Evolutionary conservation across 2,113 vertebrate species (phyloP), one percentile per base, ranked within the genome.

Genomic region (Syngnathus scovelli): DNA sequence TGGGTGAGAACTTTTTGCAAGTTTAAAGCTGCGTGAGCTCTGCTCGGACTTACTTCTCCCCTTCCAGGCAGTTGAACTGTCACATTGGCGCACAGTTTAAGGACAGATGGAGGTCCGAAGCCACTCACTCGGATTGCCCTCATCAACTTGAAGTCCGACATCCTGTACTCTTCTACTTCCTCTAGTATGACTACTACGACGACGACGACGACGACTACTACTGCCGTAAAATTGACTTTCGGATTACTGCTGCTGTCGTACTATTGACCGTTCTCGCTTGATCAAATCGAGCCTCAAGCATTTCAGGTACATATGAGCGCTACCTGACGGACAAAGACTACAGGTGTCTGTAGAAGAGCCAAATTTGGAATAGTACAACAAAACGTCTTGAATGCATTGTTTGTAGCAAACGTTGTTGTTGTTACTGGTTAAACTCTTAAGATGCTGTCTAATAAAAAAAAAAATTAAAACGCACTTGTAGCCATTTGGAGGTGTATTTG

Each of bases 71-170:
- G 55, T 0, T 95, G 96, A n/a, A 95, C 76, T 2, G 73, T 49
- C 4, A 93, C 64, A 5, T 94, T 91, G 0, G 88, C 67, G 52
- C 81, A 86, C 3, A 96, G 79, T 43, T 88, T 91, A 38, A 98
- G 91, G 21, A 97, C 93, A 0, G 94, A 92, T 38, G 96, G 93
- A 33, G 83, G 91, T 74, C 96, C 96, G 70, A 98, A 98, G 77
- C 96, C 92, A 33, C 90, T 89, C 44, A 98, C 94, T 69, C 90
- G 78, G 76, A 99, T 77, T 1, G 93, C 95, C 83, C 89, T 92
- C 96, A 98, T 98, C 77, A 94, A 39, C n/a, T 72, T 90, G 61
- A 80, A 39, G 66, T 88, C 84, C 9, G 94, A 87, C 94, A 96
- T 94, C 12, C 9, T 52, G 21, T 10, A 41, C 37, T 27, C 27